Conservation (phyloP, 2,797 vertebrate species). For the Malacoctenus gilli region DNA sequence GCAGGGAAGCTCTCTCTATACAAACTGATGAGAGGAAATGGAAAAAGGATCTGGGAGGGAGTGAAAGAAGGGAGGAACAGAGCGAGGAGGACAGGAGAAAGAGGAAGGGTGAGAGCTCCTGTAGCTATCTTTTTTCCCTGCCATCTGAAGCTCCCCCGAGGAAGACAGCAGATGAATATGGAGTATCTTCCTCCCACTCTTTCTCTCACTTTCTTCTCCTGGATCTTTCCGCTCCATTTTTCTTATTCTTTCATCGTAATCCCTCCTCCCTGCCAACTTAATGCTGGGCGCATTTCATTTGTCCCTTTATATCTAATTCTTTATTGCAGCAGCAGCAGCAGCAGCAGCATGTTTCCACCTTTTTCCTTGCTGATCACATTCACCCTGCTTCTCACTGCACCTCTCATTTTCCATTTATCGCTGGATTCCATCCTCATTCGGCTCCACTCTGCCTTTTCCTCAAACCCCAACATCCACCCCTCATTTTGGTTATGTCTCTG, state of each 20-base stretch:
- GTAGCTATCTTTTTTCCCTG: slow-evolving; percentile 60
- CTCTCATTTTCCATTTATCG: slow-evolving; percentile 14
- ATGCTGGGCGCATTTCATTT: not conserved
- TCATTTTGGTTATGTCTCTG: slow-evolving; percentile 18
- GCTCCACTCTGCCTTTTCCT: slow-evolving; percentile 1
- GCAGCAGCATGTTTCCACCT: no score
- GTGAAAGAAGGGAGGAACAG: slow-evolving; percentile 62
- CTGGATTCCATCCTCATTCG: not conserved
- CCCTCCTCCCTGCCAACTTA: not conserved
- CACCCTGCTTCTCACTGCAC: slow-evolving; percentile 4
- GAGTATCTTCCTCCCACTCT: slow-evolving; percentile 58
- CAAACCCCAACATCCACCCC: slow-evolving; percentile 5
- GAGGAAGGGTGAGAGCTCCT: slow-evolving; percentile 59
- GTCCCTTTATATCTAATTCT: not conserved
- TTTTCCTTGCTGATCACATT: slow-evolving; percentile 8
- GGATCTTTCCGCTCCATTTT: slow-evolving; percentile 25
- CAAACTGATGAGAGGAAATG: slow-evolving; percentile 37
- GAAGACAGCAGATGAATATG: slow-evolving; percentile 68
- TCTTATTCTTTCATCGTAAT: slow-evolving; percentile 8
- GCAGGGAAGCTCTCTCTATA: slow-evolving; percentile 36
- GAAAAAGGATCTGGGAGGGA: slow-evolving; percentile 41
- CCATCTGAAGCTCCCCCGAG: slow-evolving; percentile 70
- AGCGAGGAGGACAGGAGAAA: slow-evolving; percentile 60
- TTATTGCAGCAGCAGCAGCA: no score
- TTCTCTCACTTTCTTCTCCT: slow-evolving; percentile 16